A percentile compares a stretch with the other conserved stretches of the same genome.
phyloP scores from a whole-genome alignment of 2,797 vertebrate genomes.

The Gastrophryne carolinensis region DNA sequence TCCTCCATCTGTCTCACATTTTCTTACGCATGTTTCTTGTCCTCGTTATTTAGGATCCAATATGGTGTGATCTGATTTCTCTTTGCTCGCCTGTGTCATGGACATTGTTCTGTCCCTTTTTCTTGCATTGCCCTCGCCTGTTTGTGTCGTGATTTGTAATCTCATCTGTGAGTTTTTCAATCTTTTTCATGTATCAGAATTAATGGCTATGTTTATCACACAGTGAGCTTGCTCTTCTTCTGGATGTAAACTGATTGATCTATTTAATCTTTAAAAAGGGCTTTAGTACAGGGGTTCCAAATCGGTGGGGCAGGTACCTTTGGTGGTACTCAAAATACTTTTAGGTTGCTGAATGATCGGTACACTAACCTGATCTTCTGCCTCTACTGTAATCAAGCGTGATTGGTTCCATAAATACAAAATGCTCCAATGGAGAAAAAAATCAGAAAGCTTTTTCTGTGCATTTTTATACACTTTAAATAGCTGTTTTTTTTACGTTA shows the following conservation, averaged over 20 bases:
- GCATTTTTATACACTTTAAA: too few species aligned
- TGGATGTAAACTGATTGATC: background rate
- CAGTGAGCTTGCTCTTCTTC: background rate
- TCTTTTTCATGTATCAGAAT: slow-evolving; percentile 1
- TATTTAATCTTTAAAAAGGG: too few species aligned
- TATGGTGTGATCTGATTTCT: slow-evolving; percentile 31
- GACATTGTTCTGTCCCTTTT: slow-evolving; percentile 43
- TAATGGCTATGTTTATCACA: background rate
- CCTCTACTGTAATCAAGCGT: too few species aligned
- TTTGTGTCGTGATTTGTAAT: slow-evolving; percentile 43
- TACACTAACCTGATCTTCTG: too few species aligned
- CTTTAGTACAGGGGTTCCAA: too few species aligned
- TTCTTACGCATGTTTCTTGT: slow-evolving; percentile 20
- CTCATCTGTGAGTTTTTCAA: slow-evolving; percentile 48
- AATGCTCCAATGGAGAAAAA: too few species aligned
- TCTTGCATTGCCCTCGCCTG: slow-evolving; percentile 46
- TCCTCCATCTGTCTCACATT: background rate
- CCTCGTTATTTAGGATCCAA: slow-evolving; percentile 37
- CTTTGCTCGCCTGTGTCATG: slow-evolving; percentile 29
- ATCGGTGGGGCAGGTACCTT: too few species aligned
- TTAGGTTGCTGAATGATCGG: too few species aligned
- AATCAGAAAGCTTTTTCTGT: too few species aligned
- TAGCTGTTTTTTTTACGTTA: too few species aligned
- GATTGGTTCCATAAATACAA: too few species aligned
- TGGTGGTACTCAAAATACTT: too few species aligned